phyloP scores from a whole-genome alignment of 2,888 invertebrate species.

The Syritta pipiens region DNA sequence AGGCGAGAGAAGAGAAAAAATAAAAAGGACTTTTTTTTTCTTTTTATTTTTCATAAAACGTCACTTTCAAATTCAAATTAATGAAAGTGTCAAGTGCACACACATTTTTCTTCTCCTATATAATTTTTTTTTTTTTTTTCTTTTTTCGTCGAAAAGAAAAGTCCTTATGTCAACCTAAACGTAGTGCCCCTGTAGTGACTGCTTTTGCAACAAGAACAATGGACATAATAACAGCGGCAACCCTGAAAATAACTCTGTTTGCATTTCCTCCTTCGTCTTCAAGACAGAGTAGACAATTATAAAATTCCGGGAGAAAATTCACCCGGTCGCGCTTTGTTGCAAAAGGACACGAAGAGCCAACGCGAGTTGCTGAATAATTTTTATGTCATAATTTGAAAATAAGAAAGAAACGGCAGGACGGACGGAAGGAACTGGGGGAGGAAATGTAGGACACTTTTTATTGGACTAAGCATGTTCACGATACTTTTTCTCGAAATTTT shows the following conservation, averaged over 20 bases:
- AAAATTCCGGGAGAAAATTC: conserved; percentile 24
- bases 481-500: no score
- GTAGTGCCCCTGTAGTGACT: conserved; percentile 4
- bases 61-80: conserved; percentile 66
- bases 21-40: conserved; percentile 34
- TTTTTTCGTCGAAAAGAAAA: no score
- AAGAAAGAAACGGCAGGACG: not conserved
- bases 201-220: conserved; percentile 40
- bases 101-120: no score
- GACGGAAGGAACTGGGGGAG: not conserved
- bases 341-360: conserved; percentile 1
- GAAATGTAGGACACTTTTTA: conserved; percentile 6
- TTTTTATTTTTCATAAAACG: conserved; percentile 53
- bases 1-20: conserved; percentile 7
- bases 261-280: conserved; percentile 25
- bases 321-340: conserved; percentile 31
- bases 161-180: conserved; percentile 46
- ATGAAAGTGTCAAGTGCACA: conserved; percentile 67
- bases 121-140: no score
- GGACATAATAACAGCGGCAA: conserved; percentile 26
- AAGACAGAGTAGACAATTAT: conserved; percentile 48
- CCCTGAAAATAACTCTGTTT: conserved; percentile 41
- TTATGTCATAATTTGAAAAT: conserved; percentile 35
- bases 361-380: conserved; percentile 12
- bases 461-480: not conserved